Evolutionary conservation across 1,140 invertebrate species (phyloP), one percentile per base, ranked within the genome.

Genomic region (Pogonomyrmex barbatus): DNA sequence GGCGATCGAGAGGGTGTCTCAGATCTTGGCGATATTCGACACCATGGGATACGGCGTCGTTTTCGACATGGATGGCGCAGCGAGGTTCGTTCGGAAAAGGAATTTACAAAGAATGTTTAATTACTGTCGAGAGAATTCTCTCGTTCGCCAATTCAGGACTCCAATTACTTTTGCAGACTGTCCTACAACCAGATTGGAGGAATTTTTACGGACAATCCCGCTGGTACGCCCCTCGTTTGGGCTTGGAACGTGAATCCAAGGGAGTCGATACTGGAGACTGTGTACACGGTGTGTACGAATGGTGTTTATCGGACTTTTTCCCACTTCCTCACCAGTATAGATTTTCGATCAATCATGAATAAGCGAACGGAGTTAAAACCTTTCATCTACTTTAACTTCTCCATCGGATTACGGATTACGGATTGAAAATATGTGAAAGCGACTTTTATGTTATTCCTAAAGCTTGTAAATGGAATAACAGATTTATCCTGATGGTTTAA

Each of bases 181-280:
- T 91, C 90, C 67, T 93, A 92, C 82, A 93, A 93, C 90, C 92
- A 92, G 88, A 92, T 89, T 14, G 91, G 91, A 36, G 92, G 92
- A 75, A 89, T 92, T 90, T 92, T 58, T 68, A 62, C 65, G 78
- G 91, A 92, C 71, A 90, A 91, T 90, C 91, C 88, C 30, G 52
- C 70, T 2, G 83, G 83, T 30, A 33, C 79, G 60, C 87, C 91
- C 17, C 77, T 89, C 52, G 42, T 73, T 14, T 92, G 92, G 92
- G 84, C 63, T 6, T 92, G 92, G 90, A 87, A 77, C 68, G 56
- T 3, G 14, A 39, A 63, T 60, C 65, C 84, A 36, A 79, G 39
- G 33, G 39, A 87, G 54, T 81, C 87, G 50, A 82, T 86, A 54
- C 71, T 86, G 36, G 83, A 90, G 68, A 39, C 56, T 2, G 71